Evolutionary conservation across 2,797 vertebrate species (phyloP), one percentile per base, ranked within the genome.

Genomic region (Chaetophractus vellerosus): DNA sequence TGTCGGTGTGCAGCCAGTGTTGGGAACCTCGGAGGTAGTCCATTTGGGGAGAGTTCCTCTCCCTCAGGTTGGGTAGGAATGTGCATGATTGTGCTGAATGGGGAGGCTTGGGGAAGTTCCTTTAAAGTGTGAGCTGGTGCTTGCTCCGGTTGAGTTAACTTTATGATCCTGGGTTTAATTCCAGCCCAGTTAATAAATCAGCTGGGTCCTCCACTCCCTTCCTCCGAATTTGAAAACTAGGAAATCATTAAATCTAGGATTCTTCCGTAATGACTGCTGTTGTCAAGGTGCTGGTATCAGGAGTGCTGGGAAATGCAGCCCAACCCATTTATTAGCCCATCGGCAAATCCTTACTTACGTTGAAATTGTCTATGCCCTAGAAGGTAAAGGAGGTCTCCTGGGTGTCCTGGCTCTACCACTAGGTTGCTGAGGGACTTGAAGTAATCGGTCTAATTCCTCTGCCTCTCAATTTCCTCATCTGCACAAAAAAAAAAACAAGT

Each of bases 161-260:
- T 97, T 93, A 96, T 41, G 74, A 87, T 86, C 68, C 79, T 90
- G 75, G n/a, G 31, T 94, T 96, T 96, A 90, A 94, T 83, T 95
- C 52, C 96, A 89, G 36, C 50, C 68, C 95, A 64, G 96, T 97
- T 97, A 97, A 97, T 96, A 92, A 68, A 78, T 97, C 93, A 94
- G 24, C 90, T 80, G 69, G 4, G 61, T 90, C 59, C 41, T 90
- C n/a, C 5, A 80, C 72, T 94, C 71, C 57, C 7, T 81, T 81
- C 63, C 55, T 93, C 80, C 88, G 90, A 81, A 90, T 74, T 24
- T 94, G 82, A 96, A 96, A 75, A 63, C 69, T 94, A 64, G 91
- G 93, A 90, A 94, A 96, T 86, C 86, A 82, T 89, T 96, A 95
- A 90, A 93, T 93, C n/a, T 95, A 52, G 59, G 90, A 64, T 82